Conservation (phyloP, 2,888 invertebrate genomes). For the Pollenia amentaria region DNA sequence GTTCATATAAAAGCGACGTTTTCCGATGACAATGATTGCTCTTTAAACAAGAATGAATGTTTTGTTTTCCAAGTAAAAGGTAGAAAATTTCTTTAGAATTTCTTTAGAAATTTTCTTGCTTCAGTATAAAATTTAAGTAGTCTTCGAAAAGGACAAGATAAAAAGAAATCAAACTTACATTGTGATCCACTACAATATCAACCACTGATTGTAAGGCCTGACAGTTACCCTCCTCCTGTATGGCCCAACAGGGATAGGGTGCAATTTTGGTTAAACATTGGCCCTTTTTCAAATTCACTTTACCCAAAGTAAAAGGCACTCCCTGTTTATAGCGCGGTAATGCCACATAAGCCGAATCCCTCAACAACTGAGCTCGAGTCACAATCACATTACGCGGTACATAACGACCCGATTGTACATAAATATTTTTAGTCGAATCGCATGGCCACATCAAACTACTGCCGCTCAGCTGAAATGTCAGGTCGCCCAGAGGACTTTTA, state of each 20-base stretch:
- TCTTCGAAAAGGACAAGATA: no score
- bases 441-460: slow-evolving; percentile 86
- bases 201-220: slow-evolving; percentile 89
- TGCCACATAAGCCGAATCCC: slow-evolving; percentile 86
- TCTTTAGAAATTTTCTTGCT: no score
- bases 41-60: no score
- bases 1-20: no score
- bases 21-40: no score
- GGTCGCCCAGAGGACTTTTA: slow-evolving; percentile 79
- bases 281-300: slow-evolving; percentile 85
- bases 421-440: slow-evolving; percentile 86
- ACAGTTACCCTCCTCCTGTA: slow-evolving; percentile 89
- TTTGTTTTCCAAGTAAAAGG: no score
- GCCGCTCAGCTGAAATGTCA: slow-evolving; percentile 83
- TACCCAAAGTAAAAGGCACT: slow-evolving; percentile 87
- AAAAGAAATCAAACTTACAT: slow-evolving; percentile 80
- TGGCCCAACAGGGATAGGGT: slow-evolving; percentile 89
- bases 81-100: no score
- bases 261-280: slow-evolving; percentile 85
- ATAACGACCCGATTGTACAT: slow-evolving; percentile 86
- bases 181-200: slow-evolving; percentile 87
- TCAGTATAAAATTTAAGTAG: no score
- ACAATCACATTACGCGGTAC: slow-evolving; percentile 87
- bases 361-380: slow-evolving; percentile 87
- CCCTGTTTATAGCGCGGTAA: slow-evolving; percentile 87